Conservation (phyloP, 2,888 invertebrate species). For the Dendrolimus pini region DNA sequence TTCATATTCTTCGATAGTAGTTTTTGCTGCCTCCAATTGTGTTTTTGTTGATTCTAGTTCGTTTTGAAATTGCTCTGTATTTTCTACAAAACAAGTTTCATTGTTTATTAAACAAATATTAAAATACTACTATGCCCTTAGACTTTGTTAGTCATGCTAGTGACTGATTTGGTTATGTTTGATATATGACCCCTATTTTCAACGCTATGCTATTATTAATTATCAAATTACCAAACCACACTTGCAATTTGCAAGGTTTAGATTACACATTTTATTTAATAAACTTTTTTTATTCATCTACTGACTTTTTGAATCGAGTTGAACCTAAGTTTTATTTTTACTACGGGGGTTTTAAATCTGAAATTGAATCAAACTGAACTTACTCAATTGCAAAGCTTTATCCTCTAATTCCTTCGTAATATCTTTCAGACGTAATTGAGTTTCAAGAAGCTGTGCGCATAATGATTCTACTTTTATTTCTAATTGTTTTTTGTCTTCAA, state of each 20-base stretch:
- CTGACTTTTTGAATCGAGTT: too few species aligned
- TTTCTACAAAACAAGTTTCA: constrained; percentile 19
- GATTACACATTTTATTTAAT: too few species aligned
- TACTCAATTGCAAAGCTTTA: constrained; percentile 29
- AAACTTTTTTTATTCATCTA: too few species aligned
- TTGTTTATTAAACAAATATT: not conserved
- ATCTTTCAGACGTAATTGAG: constrained; percentile 35
- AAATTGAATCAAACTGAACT: constrained; percentile 2
- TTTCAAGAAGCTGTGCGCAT: constrained; percentile 34
- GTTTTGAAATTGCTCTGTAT: constrained; percentile 14
- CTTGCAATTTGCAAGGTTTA: too few species aligned
- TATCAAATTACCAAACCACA: too few species aligned
- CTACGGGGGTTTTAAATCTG: too few species aligned
- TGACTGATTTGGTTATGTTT: too few species aligned
- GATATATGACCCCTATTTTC: too few species aligned
- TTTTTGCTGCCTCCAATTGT: constrained; percentile 30
- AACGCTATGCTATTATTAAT: too few species aligned
- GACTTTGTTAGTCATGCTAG: too few species aligned
- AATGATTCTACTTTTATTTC: constrained; percentile 34
- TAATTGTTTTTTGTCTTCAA: constrained; percentile 35
- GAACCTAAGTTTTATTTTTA: too few species aligned
- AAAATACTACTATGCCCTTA: too few species aligned
- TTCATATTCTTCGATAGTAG: constrained; percentile 37
- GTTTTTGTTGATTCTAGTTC: constrained; percentile 32
- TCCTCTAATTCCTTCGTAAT: constrained; percentile 26